phyloP scores from a whole-genome alignment of 2,113 vertebrate species.

The Scomber scombrus region DNA sequence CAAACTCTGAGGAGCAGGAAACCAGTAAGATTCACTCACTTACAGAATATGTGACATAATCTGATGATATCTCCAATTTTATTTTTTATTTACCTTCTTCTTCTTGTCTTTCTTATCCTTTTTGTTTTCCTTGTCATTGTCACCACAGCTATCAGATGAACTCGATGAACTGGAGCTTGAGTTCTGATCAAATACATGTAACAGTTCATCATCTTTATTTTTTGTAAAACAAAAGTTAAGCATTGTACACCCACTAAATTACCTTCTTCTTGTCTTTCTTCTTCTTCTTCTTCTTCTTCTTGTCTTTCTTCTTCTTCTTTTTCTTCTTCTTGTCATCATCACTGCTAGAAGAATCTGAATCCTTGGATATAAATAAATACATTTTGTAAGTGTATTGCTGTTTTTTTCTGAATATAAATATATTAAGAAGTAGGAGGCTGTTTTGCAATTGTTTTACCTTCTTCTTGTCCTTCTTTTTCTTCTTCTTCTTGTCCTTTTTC shows the following conservation, averaged over 20 bases:
- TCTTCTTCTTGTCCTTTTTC: constrained; percentile 52
- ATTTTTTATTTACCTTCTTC: constrained; percentile 22
- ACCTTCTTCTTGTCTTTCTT: constrained; percentile 68
- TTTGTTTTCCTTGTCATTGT: constrained; percentile 58
- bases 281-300: constrained; percentile 69
- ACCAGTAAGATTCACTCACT: background rate
- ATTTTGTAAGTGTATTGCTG: background rate
- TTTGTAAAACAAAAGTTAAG: background rate
- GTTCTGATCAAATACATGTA: constrained; percentile 44
- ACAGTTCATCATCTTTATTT: background rate
- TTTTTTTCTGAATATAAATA: background rate
- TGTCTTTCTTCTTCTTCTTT: constrained; percentile 61
- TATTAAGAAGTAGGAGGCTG: background rate
- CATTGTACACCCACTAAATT: background rate
- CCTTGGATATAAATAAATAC: constrained; percentile 36
- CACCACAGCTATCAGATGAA: constrained; percentile 46
- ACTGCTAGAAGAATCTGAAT: constrained; percentile 61
- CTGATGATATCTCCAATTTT: background rate
- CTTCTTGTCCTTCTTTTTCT: constrained; percentile 74
- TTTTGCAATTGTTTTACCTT: constrained; percentile 28
- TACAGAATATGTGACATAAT: background rate
- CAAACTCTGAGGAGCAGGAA: constrained; percentile 15
- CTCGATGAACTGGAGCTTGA: constrained; percentile 49
- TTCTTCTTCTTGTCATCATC: constrained; percentile 71
- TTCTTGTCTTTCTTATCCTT: constrained; percentile 55